Evolutionary conservation across 2,113 vertebrate species (phyloP), one percentile per base, ranked within the genome.

Genomic region (Stomatorhinus ivindoensis): DNA sequence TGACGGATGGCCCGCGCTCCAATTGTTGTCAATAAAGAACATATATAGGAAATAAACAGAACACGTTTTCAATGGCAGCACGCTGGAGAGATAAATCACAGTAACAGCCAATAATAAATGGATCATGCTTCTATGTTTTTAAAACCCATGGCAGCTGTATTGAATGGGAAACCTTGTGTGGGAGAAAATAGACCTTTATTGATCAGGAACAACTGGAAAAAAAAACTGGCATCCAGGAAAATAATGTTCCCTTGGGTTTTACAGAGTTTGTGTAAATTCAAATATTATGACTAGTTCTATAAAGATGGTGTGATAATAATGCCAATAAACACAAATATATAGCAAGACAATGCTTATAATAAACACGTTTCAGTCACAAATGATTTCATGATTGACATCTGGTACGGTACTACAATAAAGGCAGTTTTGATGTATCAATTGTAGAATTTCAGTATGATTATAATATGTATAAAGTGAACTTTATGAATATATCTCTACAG

Each of bases 81-180:
- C 92, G 94, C 92, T 93, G 89, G 86, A 53, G 92, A 89, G 91
- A 93, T 94, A 94, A 92, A 94, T 96, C 94, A 96, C 92, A 92
- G 93, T 96, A 95, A 93, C 92, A 95, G 95, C 96, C 96, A 96
- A 96, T 96, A 96, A 96, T 96, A 94, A 94, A 94, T 95, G 93
- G 90, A 93, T 95, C 92, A 94, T 94, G 94, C 94, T 92, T 92
- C 92, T 93, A 91, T 94, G 93, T 94, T 95, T 95, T 92, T 94
- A 95, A 96, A 96, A 93, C 91, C 91, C 88, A 86, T 96, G 94
- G 94, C 92, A 95, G 94, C 95, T 95, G 94, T 94, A 95, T 96
- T 95, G 94, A 92, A 93, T 95, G 93, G 94, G 94, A 94, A 93
- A 93, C 92, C 91, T 95, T 92, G 95, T 93, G 94, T 93, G 93